Conservation (phyloP, 1,140 invertebrate genomes). For the Epicauta chinensis region DNA sequence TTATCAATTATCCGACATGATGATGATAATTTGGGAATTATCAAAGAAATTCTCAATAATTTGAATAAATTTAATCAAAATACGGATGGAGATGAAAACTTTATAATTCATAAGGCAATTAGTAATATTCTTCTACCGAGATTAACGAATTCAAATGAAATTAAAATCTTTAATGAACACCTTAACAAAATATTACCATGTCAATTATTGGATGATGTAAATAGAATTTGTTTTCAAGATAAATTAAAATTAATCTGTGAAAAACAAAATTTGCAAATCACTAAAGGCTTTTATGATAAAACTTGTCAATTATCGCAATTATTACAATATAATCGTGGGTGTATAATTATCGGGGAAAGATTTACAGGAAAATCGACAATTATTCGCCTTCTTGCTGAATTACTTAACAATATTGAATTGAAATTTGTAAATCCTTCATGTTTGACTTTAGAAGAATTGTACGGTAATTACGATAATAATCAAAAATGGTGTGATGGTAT, state of each 20-base stretch:
- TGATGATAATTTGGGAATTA: slow-evolving; percentile 44
- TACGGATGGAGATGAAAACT: slow-evolving; percentile 3
- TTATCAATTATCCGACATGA: slow-evolving; percentile 65
- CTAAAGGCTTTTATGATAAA: slow-evolving; percentile 61
- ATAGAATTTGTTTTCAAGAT: too few species aligned
- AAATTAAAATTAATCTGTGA: slow-evolving; percentile 41
- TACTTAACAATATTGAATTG: slow-evolving; percentile 22
- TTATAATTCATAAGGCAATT: slow-evolving; percentile 47
- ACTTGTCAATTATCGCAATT: slow-evolving; percentile 65
- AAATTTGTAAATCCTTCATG: slow-evolving; percentile 83
- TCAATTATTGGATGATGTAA: too few species aligned
- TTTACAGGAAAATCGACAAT: slow-evolving; percentile 59
- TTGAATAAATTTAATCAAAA: slow-evolving; percentile 7
- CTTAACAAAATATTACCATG: too few species aligned
- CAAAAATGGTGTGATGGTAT: slow-evolving; percentile 89
- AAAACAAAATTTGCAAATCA: slow-evolving; percentile 65
- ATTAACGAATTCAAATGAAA: slow-evolving; percentile 70
- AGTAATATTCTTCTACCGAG: slow-evolving; percentile 87
- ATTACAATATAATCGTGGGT: slow-evolving; percentile 72
- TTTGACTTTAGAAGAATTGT: slow-evolving; percentile 80
- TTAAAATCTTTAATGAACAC: slow-evolving; percentile 70
- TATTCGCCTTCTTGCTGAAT: slow-evolving; percentile 13
- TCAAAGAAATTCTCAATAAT: slow-evolving; percentile 12
- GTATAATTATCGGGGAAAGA: slow-evolving; percentile 72
- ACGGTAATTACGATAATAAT: slow-evolving; percentile 79